Evolutionary conservation across 2,113 vertebrate species (phyloP), one percentile per base, ranked within the genome.

Genomic region (Protobothrops mucrosquamatus): DNA sequence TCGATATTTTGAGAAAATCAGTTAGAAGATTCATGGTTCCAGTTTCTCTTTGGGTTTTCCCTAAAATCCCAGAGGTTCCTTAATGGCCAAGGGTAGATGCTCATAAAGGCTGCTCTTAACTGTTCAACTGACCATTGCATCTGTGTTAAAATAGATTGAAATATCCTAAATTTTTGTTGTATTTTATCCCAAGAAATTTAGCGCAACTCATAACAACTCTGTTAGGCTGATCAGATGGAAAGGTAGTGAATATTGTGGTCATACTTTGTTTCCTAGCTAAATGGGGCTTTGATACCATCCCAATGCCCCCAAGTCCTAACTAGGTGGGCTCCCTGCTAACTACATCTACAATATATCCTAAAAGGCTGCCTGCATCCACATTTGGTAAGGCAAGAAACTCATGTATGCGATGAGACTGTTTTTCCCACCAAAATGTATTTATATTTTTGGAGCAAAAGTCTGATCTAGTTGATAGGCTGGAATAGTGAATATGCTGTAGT

Each of bases 11-110:
- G 14, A 43, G 55, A 87, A 23, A 87, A 57, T 39, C 90, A 24
- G 8, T 26, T 61, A 43, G 48, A 88, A 88, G 43, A 55, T 11
- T 23, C 20, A 46, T 22, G 43, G n/a, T 57, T 56, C 15, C 51
- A 39, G 1, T 48, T 89, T 89, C 87, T 85, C 69, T 56, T 89
- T 81, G 87, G 92, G 55, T 92, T 92, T 92, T 2, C 92, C 92
- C 92, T 85, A 89, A 88, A 89, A 81, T 52, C 57, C 88, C 88
- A 85, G 26, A 46, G 55, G 46, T 89, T 85, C 10, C 15, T 20
- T 51, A 23, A 20, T 55, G 34, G 4, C 6, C 18, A n/a, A 34
- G 12, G 20, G 24, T 26, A 52, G 56, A 89, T 81, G 14, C 87
- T 54, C 52, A 48, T 3, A 24, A 29, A 29, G 24, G 34, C 69